Evolutionary conservation across 2,797 vertebrate genomes (phyloP).

Genomic region (Smutsia gigantea): DNA sequence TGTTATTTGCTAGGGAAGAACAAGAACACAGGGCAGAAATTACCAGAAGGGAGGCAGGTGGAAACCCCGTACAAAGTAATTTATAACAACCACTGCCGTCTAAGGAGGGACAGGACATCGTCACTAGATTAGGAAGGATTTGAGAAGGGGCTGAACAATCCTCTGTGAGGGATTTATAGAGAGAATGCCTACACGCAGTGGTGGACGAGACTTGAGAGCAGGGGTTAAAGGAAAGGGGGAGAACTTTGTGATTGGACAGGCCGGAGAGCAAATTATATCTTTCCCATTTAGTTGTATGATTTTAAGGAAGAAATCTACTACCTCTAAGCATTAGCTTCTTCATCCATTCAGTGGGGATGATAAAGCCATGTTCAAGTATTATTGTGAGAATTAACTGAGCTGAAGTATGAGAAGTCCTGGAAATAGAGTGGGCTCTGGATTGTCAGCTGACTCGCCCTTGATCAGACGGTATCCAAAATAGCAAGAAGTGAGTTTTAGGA

Average conservation of each 20-base stretch:
- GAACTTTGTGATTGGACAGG: not conserved
- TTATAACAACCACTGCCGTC: not conserved
- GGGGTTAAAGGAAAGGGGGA: not conserved
- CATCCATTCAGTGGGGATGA: not conserved
- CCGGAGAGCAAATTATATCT: not conserved
- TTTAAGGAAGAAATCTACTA: not conserved
- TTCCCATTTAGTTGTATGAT: not conserved
- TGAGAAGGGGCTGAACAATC: not conserved
- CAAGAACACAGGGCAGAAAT: not conserved
- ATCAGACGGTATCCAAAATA: not conserved
- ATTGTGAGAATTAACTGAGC: not conserved
- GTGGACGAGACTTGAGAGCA: too few relatives aligned
- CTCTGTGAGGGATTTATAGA: not conserved
- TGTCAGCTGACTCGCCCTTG: not conserved
- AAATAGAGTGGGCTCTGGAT: not conserved
- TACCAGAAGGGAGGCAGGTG: not conserved
- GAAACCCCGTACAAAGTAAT: not conserved
- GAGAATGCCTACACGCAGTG: not conserved
- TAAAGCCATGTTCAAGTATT: not conserved
- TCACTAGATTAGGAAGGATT: not conserved
- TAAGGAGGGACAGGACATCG: not conserved
- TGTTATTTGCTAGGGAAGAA: not conserved
- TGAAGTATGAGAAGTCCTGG: not conserved
- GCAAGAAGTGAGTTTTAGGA: not conserved
- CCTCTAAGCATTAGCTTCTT: not conserved